Percentiles rank a stretch among this genome's conserved stretches.
These are phyloP conservation scores for Oreohelix idahoensis DNA, from an alignment of 1,140 invertebrate genomes.

Conservation along the genomic window DNA sequence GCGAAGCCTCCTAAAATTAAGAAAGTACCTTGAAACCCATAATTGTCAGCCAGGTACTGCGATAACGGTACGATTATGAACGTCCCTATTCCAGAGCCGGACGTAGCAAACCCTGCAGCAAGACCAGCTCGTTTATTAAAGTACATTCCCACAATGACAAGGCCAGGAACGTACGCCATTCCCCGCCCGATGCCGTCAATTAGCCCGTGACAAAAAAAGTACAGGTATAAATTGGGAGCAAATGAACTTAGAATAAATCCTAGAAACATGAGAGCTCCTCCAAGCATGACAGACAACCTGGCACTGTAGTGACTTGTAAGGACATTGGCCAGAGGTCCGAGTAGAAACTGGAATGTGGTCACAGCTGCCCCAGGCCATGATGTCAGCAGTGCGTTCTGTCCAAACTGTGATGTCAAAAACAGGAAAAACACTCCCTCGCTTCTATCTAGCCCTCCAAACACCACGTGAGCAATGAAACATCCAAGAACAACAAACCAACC, in stretches of 20 bases:
- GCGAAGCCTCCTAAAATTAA: constrained; percentile 44
- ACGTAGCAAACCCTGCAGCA: constrained; percentile 67
- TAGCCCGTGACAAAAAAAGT: constrained; percentile 88
- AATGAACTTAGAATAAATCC: constrained; percentile 86
- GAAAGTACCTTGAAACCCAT: constrained; percentile 42
- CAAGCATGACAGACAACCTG: constrained; percentile 86
- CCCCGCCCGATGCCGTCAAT: constrained; percentile 74
- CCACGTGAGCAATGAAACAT: constrained; percentile 46
- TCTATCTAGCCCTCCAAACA: constrained; percentile 56
- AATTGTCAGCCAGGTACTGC: constrained; percentile 56
- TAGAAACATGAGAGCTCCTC: constrained; percentile 81
- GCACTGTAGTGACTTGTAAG: constrained; percentile 90
- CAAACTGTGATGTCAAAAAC: constrained; percentile 52
- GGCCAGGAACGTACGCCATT: constrained; percentile 46
- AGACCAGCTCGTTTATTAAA: constrained; percentile 60
- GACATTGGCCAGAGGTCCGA: constrained; percentile 87
- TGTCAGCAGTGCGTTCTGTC: constrained; percentile 47
- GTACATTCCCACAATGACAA: constrained; percentile 64
- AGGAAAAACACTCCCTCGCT: constrained; percentile 61
- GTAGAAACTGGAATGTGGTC: not conserved
- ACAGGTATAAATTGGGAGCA: constrained; percentile 81
- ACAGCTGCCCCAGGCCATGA: constrained; percentile 29
- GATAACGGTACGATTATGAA: constrained; percentile 68
- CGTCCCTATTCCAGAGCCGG: constrained; percentile 67
- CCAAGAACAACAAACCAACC: constrained; percentile 50